Evolutionary conservation across 1,140 invertebrate species (phyloP), one percentile per base, ranked within the genome.

Genomic region (Cydia fagiglandana): DNA sequence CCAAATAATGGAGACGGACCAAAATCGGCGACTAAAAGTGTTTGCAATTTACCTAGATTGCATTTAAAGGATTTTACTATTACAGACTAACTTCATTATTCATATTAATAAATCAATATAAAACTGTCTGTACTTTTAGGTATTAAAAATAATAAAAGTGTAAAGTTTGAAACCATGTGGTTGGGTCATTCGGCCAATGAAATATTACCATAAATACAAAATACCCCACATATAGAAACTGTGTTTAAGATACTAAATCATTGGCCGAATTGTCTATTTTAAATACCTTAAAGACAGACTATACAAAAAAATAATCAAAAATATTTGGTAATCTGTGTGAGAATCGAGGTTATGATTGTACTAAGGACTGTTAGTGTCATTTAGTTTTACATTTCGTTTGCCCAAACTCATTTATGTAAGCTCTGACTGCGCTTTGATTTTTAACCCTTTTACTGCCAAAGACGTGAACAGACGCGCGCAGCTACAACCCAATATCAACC

Each of bases 31-130:
- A 17, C 53, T 15, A 50, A 6, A 56, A 56, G 53, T 56, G 53
- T 38, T 68, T 68, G 64, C 64, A 68, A 68, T 68, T 68, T 38
- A 24, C 10, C 30, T 68, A 68, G 73, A 73, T 50, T 73, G 45
- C 45, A 50, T 50, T 73, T 73, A 73, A 73, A 41, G 50, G 50
- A 73, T 41, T 70, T n/a, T 28, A 50, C 17, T 50, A 73, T 73
- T 73, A 73, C 73, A 13, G 45, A 73, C 20, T 73, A 73, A 73
- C 73, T 73, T 73, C 73, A 50, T 47, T 20, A 17, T 73, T 73
- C 73, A 73, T 73, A 34, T 24, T 73, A 50, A 30, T 34, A 50
- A 73, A 73, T 41, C 50, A 73, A 15, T 24, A 50, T 56, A 73
- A 50, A 73, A 73, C 17, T 73, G 53, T 56, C 53, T 17, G 53